A percentile compares a stretch with the other conserved stretches of the same genome.
These are phyloP conservation scores for Leptarthrus brevirostris DNA, from an alignment of 2,888 invertebrate species.

Conservation along the genomic window DNA sequence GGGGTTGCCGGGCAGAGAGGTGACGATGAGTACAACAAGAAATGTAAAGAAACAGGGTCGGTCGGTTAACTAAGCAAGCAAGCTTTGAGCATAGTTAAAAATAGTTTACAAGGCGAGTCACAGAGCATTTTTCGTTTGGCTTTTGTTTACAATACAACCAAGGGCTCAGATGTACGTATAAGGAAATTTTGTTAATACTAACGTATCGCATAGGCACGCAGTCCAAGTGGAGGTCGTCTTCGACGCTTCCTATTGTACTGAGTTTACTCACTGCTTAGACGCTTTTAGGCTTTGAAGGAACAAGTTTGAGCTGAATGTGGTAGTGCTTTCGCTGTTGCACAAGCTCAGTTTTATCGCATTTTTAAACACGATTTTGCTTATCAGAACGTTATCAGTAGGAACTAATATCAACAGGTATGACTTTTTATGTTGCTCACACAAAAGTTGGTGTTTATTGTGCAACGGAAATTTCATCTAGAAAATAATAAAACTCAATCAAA, in stretches of 20 bases:
- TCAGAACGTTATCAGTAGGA: background rate
- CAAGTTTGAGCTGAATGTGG: background rate
- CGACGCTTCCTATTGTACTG: background rate
- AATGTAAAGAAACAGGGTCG: constrained; percentile 41
- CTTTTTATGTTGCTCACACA: no score
- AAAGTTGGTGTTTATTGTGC: no score
- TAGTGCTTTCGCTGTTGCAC: background rate
- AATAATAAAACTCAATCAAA: no score
- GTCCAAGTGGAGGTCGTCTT: background rate
- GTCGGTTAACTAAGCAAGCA: constrained; percentile 5
- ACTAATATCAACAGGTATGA: background rate
- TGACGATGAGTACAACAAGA: constrained; percentile 29
- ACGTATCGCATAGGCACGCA: background rate
- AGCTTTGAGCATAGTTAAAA: constrained; percentile 28
- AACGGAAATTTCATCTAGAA: no score
- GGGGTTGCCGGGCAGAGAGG: constrained; percentile 3
- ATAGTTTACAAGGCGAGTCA: constrained; percentile 33
- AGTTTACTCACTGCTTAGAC: no score
- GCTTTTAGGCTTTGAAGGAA: no score
- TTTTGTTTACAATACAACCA: constrained; percentile 19
- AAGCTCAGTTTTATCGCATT: background rate
- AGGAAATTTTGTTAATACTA: background rate
- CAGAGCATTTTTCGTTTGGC: constrained; percentile 18
- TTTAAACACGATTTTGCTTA: background rate
- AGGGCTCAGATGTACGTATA: constrained; percentile 1